Base-by-base conservation (phyloP, 2,797 vertebrate species). In the Ispidina lecontei region DNA sequence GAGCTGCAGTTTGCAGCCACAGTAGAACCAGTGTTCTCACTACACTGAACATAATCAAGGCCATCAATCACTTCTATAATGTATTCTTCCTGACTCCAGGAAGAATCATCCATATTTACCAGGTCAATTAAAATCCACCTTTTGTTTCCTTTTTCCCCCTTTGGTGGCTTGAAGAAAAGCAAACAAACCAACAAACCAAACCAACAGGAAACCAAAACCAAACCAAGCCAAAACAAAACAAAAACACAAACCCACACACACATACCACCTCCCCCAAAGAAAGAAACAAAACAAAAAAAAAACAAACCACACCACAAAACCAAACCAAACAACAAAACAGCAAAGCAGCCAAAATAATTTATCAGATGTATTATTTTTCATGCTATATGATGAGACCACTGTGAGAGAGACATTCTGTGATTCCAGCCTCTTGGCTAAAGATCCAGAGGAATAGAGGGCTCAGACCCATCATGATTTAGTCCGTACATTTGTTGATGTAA, bases 91-190 rank as follows among this genome's bases (percentile, higher is more conserved):
- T 80, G 68, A 43, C 39, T 89, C 31, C 63, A 87, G 43, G 23
- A 56, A 77, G 9, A 28, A 28, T 51, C 26, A 65, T 74, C 25
- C 43, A 69, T 76, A 70, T 91, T 94, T 91, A 89, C 51, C 22
- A 65, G n/a, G 72, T 78, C 80, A 65, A 33, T 91, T 72, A 96
- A 87, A 94, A 87, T 58, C 28, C 90, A 51, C n/a, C 77, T 73
- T 89, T 89, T 71, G 33, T 87, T 92, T 83, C 56, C 5, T 43
- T 90, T 60, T 51, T 43, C 9, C 35, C 12, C 9, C 9, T 44
- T 51, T 2, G 3, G 33, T 51, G 29, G 7, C 25, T 72, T 69
- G 51, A 72, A 75, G 60, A 58, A 91, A 87, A 89, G 10, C 72
- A 82, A 90, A 46, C 44, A 31, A 83, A 31, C 8, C 28, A 80